phyloP scores from a whole-genome alignment of 2,797 vertebrate species.

The Percopsis omiscomaycus region DNA sequence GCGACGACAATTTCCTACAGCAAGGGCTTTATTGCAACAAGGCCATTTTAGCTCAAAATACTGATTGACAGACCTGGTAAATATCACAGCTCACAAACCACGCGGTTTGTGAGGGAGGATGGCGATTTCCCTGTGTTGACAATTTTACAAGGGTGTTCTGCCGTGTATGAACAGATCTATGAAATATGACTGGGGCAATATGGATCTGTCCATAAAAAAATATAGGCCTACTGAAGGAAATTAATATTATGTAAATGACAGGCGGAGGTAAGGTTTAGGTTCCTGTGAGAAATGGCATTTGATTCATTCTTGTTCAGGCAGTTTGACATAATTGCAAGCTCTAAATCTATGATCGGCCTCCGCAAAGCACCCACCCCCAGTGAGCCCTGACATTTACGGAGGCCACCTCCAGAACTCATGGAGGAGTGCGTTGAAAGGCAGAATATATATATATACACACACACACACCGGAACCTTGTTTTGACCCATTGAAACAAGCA shows the following conservation, averaged over 20 bases:
- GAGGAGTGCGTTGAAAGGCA: no score
- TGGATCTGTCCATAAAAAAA: slow-evolving; percentile 74
- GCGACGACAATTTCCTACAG: slow-evolving; percentile 18
- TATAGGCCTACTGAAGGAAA: slow-evolving; percentile 64
- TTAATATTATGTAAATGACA: slow-evolving; percentile 84
- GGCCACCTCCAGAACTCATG: slow-evolving; percentile 49
- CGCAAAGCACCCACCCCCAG: slow-evolving; percentile 54
- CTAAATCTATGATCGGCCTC: slow-evolving; percentile 79
- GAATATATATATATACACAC: no score
- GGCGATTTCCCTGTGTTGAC: slow-evolving; percentile 35
- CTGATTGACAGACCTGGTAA: slow-evolving; percentile 45
- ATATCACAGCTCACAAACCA: slow-evolving; percentile 50
- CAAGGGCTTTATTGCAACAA: slow-evolving; percentile 52
- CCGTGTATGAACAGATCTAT: slow-evolving; percentile 63
- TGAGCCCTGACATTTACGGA: slow-evolving; percentile 75
- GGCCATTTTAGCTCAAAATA: slow-evolving; percentile 57
- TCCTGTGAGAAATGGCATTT: slow-evolving; percentile 69
- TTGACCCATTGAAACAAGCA: no score
- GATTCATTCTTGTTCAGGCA: slow-evolving; percentile 73
- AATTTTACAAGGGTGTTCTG: slow-evolving; percentile 69
- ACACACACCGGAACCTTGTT: no score
- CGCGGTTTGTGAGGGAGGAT: slow-evolving; percentile 40
- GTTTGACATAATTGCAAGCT: slow-evolving; percentile 80
- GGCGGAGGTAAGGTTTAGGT: slow-evolving; percentile 50
- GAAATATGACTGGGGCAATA: slow-evolving; percentile 74